Conservation (phyloP, 2,113 vertebrate genomes). For the Catharus bicknelli region DNA sequence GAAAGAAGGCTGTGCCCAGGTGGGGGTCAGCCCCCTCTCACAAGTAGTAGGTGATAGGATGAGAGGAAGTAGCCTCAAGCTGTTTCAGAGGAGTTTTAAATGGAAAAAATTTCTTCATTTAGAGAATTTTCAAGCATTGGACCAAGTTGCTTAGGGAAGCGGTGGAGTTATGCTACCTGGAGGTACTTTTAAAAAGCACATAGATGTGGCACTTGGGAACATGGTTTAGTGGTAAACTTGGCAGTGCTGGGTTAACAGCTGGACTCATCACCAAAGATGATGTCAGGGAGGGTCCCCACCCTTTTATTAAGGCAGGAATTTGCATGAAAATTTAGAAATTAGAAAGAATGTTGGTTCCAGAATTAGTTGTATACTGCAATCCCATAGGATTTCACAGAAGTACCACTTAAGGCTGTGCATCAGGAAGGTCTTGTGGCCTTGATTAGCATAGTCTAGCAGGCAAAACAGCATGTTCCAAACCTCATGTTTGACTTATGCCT, state of each 20-base stretch:
- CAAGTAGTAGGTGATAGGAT: background rate
- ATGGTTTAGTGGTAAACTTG: background rate
- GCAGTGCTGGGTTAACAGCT: background rate
- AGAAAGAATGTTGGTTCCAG: background rate
- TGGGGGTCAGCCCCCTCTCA: background rate
- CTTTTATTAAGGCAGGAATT: background rate
- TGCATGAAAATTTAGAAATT: background rate
- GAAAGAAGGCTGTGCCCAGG: background rate
- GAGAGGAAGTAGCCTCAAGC: background rate
- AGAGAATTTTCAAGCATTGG: background rate
- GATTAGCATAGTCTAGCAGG: background rate
- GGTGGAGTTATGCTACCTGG: background rate
- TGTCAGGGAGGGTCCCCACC: accelerated
- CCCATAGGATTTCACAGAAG: background rate
- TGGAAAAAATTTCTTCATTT: background rate
- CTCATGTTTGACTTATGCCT: background rate
- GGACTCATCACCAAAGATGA: background rate
- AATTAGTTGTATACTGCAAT: background rate
- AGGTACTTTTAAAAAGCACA: background rate
- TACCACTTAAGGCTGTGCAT: background rate
- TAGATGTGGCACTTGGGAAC: background rate
- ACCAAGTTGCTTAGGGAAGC: background rate
- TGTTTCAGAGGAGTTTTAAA: background rate
- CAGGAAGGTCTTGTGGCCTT: background rate
- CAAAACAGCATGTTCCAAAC: background rate